phyloP scores from a whole-genome alignment of 2,888 invertebrate genomes.

The Carabus problematicus region DNA sequence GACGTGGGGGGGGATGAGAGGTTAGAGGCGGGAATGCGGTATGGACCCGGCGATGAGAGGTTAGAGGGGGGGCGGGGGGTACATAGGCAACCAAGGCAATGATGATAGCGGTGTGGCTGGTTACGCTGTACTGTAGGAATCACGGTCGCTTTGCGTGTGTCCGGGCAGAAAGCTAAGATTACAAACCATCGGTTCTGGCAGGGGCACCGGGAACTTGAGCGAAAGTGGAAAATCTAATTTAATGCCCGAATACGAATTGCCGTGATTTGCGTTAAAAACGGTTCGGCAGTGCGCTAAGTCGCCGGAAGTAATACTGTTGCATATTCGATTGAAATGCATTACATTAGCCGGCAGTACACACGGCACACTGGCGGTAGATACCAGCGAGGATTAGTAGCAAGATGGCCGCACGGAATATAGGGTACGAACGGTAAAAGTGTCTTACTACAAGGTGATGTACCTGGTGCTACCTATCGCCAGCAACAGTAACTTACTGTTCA shows the following conservation, averaged over 20 bases:
- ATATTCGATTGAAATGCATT: slow-evolving; percentile 35
- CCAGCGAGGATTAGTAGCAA: neutral
- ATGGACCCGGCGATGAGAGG: no score
- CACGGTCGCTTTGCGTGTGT: neutral
- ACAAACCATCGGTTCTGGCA: slow-evolving; percentile 1
- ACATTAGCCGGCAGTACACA: neutral
- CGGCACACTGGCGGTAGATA: neutral
- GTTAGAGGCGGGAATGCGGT: no score
- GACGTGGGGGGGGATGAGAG: no score
- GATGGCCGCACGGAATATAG: neutral
- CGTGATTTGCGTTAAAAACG: slow-evolving; percentile 32
- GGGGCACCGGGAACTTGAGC: slow-evolving; percentile 22
- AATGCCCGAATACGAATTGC: slow-evolving; percentile 33
- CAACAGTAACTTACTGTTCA: no score
- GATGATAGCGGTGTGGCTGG: neutral
- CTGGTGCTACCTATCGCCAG: neutral
- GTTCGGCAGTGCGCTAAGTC: slow-evolving; percentile 16
- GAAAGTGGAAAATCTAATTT: slow-evolving; percentile 38
- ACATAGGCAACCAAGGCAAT: neutral
- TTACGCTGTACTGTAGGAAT: neutral
- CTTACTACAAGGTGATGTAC: no score
- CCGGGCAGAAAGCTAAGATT: slow-evolving; percentile 10
- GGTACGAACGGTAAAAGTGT: neutral
- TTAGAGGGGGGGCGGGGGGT: neutral
- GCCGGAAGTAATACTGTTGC: slow-evolving; percentile 29